A percentile compares a stretch with the other conserved stretches of the same genome.
Evolutionary conservation across 2,888 invertebrate species (phyloP).

Genomic region (Troides oblongomaculatus): DNA sequence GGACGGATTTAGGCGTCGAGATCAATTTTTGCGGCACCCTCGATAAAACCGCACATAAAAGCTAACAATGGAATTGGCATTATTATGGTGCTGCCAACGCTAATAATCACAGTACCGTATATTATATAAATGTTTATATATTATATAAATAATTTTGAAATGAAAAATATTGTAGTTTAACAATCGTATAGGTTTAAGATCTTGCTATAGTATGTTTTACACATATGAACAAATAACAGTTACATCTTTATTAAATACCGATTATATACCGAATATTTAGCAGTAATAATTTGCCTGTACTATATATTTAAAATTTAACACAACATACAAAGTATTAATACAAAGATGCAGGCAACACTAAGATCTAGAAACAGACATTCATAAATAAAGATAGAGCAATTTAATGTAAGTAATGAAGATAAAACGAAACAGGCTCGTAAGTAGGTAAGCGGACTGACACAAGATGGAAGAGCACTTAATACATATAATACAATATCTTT

Average conservation of each 20-base stretch:
- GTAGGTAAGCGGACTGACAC: too few species aligned
- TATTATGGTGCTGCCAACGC: slow-evolving; percentile 52
- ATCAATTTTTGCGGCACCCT: slow-evolving; percentile 56
- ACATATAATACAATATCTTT: too few species aligned
- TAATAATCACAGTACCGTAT: slow-evolving; percentile 27
- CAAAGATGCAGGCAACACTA: not conserved
- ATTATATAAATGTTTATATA: too few species aligned
- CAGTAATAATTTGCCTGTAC: not conserved
- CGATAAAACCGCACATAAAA: slow-evolving; percentile 56
- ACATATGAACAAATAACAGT: too few species aligned
- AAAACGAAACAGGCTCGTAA: too few species aligned
- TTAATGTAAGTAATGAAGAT: not conserved
- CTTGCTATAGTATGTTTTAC: too few species aligned
- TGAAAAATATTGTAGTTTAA: too few species aligned
- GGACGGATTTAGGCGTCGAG: slow-evolving; percentile 48
- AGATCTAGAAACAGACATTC: not conserved
- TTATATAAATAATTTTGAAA: too few species aligned
- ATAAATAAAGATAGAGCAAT: not conserved
- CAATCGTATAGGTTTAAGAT: too few species aligned
- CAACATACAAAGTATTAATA: not conserved
- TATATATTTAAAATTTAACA: not conserved
- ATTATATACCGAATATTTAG: not conserved
- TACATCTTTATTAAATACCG: not conserved
- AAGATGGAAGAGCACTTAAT: too few species aligned
- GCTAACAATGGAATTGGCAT: slow-evolving; percentile 45